Conservation (phyloP, 2,797 vertebrate genomes). For the Liasis olivaceus region DNA sequence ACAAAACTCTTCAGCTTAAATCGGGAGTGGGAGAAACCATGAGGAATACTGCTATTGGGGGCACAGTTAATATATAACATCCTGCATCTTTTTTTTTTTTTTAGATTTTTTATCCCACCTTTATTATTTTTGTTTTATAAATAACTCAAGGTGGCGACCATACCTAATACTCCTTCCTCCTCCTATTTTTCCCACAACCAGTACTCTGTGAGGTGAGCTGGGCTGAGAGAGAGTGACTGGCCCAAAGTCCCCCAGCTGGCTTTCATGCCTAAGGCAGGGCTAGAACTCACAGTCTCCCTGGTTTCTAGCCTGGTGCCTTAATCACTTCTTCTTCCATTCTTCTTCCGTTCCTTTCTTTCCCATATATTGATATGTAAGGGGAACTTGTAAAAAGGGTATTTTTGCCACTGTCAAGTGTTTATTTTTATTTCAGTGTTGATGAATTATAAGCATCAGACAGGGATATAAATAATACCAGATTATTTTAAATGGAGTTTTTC, state of each 20-base stretch:
- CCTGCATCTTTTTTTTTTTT: not conserved
- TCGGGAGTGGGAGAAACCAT: not conserved
- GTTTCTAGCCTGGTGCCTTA: too few relatives aligned
- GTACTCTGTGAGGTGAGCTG: too few relatives aligned
- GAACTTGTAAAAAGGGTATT: not conserved
- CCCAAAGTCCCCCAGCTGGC: too few relatives aligned
- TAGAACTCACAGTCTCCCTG: too few relatives aligned
- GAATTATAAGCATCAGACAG: not conserved
- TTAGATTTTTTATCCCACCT: too few relatives aligned
- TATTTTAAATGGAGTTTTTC: not conserved
- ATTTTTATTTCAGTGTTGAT: not conserved
- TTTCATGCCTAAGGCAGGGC: too few relatives aligned
- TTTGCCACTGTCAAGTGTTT: not conserved
- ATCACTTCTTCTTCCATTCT: not conserved
- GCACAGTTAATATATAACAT: not conserved
- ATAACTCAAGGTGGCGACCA: too few relatives aligned
- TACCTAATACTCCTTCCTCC: too few relatives aligned
- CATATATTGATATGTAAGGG: not conserved
- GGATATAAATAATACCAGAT: not conserved
- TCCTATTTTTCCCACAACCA: too few relatives aligned
- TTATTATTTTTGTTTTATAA: too few relatives aligned
- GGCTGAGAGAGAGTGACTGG: too few relatives aligned
- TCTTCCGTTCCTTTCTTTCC: too few relatives aligned
- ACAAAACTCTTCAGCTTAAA: not conserved
- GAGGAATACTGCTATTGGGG: not conserved